Base-by-base conservation (phyloP, 1,140 invertebrate species). In the Heliconius eleuchia region DNA sequence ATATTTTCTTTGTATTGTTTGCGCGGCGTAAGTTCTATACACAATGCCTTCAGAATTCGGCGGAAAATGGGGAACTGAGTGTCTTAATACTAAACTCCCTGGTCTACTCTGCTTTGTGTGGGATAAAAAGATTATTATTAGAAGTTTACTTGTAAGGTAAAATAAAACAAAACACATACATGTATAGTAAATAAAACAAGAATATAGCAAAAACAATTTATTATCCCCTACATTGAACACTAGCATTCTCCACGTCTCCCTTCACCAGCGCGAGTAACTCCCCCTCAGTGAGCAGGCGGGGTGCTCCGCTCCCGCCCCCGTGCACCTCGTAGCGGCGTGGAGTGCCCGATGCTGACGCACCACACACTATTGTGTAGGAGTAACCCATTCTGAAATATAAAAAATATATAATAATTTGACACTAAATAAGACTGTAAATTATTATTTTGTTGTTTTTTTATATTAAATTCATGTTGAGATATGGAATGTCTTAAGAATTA, bases 381-480 rank as follows among this genome's bases (percentile, higher is more conserved):
- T 89, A 91, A 9, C 91, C 91, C 83, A 88, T 87, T 77, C 91
- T 92, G 84, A 3, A 79, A 82, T 18, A 50, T 71, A 72, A 76
- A 34, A 16, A 30, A 52, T 18, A 52, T 18, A 52, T 19, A 52
- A 19, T 52, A 46, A 46, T 16, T 46, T 16, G 13, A 46, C 3
- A 4, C 4, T 46, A 16, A 16, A 13, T 42, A 42, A 42, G 42
- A 42, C 11, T 42, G 42, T 3, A 46, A 30, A 30, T 30, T 30
- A 30, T 30, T 30, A 30, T 30, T 30, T 30, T 30, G 30, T 30
- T 30, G 30, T 30, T 30, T 30, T 30, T 30, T 30, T 1, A 30
- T 30, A 30, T 30, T 30, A 30, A 30, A 30, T 30, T 30, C 30
- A 30, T 30, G 6, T 6, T 37, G 7, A 6, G 34, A 46, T 4